Percentiles rank a stretch among this genome's conserved stretches.
Conservation (phyloP, 2,888 invertebrate species). For the Pristionchus entomophagus region DNA sequence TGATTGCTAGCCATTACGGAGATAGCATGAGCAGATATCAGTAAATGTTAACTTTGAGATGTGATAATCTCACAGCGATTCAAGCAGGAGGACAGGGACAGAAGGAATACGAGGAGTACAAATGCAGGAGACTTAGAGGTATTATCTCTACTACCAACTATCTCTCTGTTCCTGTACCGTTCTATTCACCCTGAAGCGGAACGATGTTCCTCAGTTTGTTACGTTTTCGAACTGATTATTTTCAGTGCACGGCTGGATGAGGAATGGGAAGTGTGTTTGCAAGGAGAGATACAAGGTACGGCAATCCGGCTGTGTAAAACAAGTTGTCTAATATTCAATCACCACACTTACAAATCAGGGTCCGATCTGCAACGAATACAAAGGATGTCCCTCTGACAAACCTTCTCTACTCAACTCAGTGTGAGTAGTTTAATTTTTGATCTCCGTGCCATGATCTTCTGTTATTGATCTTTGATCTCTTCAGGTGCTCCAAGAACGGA, state of each 20-base stretch:
- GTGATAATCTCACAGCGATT: slow-evolving; percentile 22
- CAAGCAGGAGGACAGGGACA: background rate
- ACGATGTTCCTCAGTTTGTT: background rate
- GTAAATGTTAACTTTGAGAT: background rate
- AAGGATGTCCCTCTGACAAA: background rate
- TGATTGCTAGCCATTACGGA: background rate
- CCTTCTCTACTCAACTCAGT: background rate
- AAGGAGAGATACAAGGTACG: background rate
- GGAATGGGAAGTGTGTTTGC: slow-evolving; percentile 27
- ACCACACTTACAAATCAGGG: background rate
- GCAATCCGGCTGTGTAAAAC: background rate
- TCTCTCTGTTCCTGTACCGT: no score
- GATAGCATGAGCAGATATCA: background rate
- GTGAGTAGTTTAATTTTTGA: background rate
- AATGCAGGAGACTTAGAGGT: slow-evolving; percentile 40
- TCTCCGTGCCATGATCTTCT: no score
- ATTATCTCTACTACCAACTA: no score
- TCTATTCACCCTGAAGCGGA: background rate
- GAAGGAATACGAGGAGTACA: slow-evolving; percentile 1
- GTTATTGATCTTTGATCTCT: slow-evolving; percentile 45
- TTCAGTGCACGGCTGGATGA: slow-evolving; percentile 38
- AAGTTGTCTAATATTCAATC: background rate
- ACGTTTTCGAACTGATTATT: background rate
- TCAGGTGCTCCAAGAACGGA: slow-evolving; percentile 69
- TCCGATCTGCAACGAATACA: background rate